A percentile compares a stretch with the other conserved stretches of the same genome.
Evolutionary conservation across 2,113 vertebrate genomes (phyloP).

Genomic region (Cebus imitator): DNA sequence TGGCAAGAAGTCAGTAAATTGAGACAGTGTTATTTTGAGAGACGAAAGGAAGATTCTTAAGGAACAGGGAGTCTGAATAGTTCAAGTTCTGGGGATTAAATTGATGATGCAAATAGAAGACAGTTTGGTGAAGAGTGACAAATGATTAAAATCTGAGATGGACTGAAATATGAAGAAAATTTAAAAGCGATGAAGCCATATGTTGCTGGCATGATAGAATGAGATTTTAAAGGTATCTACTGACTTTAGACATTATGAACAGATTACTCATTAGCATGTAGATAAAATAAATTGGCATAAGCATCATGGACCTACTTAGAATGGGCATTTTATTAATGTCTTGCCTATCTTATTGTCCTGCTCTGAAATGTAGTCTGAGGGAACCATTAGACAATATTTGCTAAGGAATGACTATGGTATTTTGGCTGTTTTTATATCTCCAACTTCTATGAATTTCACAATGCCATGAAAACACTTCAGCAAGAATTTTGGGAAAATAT

Average conservation of each 20-base stretch:
- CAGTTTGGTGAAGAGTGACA: not conserved
- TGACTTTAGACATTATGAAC: not conserved
- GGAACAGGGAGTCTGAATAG: not conserved
- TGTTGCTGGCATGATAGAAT: not conserved
- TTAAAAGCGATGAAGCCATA: not conserved
- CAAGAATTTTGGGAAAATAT: slow-evolving; percentile 69
- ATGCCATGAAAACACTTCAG: slow-evolving; percentile 65
- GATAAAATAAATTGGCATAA: not conserved
- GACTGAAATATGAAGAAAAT: not conserved
- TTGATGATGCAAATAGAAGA: slow-evolving; percentile 45
- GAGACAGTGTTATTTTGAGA: slow-evolving; percentile 55
- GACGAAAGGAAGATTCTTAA: not conserved
- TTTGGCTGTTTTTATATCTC: slow-evolving; percentile 56
- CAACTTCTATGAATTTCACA: slow-evolving; percentile 74
- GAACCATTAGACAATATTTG: slow-evolving; percentile 34
- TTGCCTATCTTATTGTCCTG: not conserved
- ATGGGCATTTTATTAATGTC: not conserved
- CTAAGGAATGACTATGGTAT: slow-evolving; percentile 50
- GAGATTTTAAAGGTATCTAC: not conserved
- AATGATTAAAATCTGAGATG: slow-evolving; percentile 7
- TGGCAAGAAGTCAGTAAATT: slow-evolving; percentile 26
- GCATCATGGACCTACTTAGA: not conserved
- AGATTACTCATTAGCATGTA: not conserved
- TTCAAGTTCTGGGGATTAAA: not conserved
- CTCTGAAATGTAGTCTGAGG: slow-evolving; percentile 36